Conservation (phyloP, 2,888 invertebrate species). For the Omphaloscelis lunosa region DNA sequence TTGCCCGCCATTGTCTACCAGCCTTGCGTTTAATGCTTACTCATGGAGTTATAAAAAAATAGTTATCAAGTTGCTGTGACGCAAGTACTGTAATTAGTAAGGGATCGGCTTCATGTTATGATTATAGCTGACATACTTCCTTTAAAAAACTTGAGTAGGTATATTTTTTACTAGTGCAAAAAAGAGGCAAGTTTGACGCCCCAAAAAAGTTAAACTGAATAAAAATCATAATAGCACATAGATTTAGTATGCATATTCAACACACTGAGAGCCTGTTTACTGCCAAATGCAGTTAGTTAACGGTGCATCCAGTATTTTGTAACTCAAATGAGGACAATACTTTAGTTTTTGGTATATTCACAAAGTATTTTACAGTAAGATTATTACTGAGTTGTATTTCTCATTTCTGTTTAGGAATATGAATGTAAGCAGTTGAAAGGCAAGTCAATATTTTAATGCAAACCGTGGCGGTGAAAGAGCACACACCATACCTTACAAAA, state of each 20-base stretch:
- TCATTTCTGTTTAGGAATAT: background rate
- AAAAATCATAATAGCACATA: background rate
- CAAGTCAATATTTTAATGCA: background rate
- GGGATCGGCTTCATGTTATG: conserved; percentile 6
- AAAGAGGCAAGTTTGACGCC: conserved; percentile 7
- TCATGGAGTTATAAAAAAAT: conserved; percentile 29
- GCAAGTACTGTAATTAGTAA: conserved; percentile 24
- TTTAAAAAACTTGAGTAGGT: background rate
- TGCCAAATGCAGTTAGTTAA: conserved; percentile 26
- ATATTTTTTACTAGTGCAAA: conserved; percentile 23
- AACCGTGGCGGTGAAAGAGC: conserved; percentile 3
- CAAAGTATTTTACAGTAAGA: background rate
- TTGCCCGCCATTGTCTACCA: conserved; percentile 33
- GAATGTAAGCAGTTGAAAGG: background rate
- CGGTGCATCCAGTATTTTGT: conserved; percentile 11
- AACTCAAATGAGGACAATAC: conserved; percentile 10
- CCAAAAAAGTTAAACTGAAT: conserved; percentile 23
- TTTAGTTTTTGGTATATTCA: background rate
- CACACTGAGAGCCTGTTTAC: background rate
- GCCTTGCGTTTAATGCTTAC: conserved; percentile 40
- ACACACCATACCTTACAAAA: background rate
- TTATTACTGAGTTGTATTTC: background rate
- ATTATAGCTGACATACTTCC: background rate
- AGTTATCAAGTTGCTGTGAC: conserved; percentile 35
- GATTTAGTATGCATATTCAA: background rate